A percentile compares a stretch with the other conserved stretches of the same genome.
phyloP scores from a whole-genome alignment of 2,113 vertebrate species.

The Turnix velox region DNA sequence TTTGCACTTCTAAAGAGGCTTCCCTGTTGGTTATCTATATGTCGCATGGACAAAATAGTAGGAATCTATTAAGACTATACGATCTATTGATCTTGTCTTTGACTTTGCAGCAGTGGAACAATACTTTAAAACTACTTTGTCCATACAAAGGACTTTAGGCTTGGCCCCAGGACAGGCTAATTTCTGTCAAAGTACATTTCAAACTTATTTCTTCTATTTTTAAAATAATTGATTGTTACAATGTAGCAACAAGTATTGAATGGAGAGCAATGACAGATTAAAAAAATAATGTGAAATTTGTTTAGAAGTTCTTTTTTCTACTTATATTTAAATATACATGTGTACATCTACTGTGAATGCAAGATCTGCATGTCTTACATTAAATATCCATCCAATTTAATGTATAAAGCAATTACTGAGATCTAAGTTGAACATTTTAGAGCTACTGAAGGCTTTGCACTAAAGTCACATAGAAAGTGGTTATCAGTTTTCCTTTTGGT shows the following conservation, averaged over 20 bases:
- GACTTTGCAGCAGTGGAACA: neutral
- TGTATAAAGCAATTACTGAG: neutral
- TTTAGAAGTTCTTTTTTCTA: neutral
- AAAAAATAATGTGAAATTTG: neutral
- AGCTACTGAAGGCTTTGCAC: neutral
- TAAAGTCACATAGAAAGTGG: neutral
- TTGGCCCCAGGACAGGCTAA: neutral
- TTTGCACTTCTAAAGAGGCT: neutral
- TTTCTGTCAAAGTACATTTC: neutral
- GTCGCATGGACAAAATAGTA: neutral
- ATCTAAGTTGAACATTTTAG: neutral
- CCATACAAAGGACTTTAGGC: neutral
- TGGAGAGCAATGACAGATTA: neutral
- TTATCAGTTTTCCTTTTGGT: neutral
- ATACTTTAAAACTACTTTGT: neutral
- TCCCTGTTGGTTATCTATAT: neutral
- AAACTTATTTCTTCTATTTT: neutral
- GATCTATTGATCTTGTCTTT: neutral
- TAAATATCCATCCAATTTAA: neutral
- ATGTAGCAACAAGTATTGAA: neutral
- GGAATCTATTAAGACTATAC: neutral
- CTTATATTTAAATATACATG: neutral
- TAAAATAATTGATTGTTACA: neutral
- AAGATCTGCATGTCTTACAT: neutral
- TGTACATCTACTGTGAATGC: neutral